phyloP scores from a whole-genome alignment of 2,888 invertebrate genomes.

The Rhingia campestris region DNA sequence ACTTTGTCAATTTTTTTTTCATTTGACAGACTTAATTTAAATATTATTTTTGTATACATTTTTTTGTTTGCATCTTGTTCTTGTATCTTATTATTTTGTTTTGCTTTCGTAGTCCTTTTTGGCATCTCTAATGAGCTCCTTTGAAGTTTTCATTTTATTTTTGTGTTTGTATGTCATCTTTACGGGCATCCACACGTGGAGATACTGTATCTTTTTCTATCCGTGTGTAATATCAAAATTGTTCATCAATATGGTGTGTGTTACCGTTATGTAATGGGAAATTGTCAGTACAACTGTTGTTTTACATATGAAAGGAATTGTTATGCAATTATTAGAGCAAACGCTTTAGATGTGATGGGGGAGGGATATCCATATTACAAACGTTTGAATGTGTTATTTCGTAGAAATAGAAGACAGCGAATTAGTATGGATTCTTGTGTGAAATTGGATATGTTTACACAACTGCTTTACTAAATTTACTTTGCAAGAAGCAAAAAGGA shows the following conservation, averaged over 20 bases:
- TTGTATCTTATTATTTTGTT: constrained; percentile 12
- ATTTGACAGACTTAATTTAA: constrained; percentile 65
- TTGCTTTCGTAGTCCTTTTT: constrained; percentile 46
- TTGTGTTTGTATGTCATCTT: constrained; percentile 34
- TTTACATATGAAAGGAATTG: constrained; percentile 34
- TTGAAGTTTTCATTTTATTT: constrained; percentile 58
- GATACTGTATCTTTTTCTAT: constrained; percentile 43
- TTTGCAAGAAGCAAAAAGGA: too few species aligned
- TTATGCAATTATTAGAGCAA: constrained; percentile 40
- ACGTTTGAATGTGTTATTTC: neutral
- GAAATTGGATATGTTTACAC: neutral
- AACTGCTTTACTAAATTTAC: too few species aligned
- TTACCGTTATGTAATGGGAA: neutral
- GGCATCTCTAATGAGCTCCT: constrained; percentile 71
- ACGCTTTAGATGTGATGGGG: neutral
- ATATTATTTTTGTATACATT: constrained; percentile 61
- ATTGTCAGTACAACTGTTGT: neutral
- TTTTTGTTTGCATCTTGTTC: constrained; percentile 2
- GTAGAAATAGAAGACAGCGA: too few species aligned
- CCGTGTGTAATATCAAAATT: constrained; percentile 56
- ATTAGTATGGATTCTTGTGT: neutral
- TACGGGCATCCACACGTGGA: neutral
- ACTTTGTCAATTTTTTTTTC: constrained; percentile 35
- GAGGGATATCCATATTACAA: neutral
- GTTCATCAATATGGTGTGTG: constrained; percentile 61